These are phyloP conservation scores for Sclerodermus sp. DNA, from an alignment of 2,888 invertebrate species.

Conservation along the genomic window DNA sequence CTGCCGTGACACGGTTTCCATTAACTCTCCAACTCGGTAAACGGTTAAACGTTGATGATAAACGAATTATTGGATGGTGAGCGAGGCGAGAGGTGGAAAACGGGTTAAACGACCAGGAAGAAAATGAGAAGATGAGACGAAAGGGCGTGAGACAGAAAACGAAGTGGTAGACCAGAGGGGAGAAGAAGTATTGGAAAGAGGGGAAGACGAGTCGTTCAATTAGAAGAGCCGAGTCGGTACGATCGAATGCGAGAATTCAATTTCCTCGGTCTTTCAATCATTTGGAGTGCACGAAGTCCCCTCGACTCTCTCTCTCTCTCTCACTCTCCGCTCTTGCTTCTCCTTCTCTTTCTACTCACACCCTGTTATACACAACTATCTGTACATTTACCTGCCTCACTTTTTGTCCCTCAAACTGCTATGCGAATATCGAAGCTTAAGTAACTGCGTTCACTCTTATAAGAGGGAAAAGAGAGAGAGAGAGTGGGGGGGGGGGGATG, in stretches of 20 bases:
- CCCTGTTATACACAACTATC: no score
- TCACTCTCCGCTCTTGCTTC: constrained; percentile 15
- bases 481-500: no score
- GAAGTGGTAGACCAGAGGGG: constrained; percentile 1
- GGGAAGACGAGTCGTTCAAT: constrained; percentile 42
- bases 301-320: no score
- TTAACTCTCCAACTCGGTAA: constrained; percentile 11
- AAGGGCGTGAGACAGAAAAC: constrained; percentile 7
- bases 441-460: no score
- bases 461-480: background rate
- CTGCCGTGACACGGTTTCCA: constrained; percentile 10
- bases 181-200: constrained; percentile 5
- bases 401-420: no score
- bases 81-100: constrained; percentile 2
- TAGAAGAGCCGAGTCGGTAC: constrained; percentile 33
- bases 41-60: constrained; percentile 24
- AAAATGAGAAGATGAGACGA: constrained; percentile 18
- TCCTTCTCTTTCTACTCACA: background rate
- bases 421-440: no score
- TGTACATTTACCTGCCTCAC: no score
- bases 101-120: constrained; percentile 20
- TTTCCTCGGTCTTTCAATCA: constrained; percentile 47
- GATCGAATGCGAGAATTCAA: constrained; percentile 43
- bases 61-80: constrained; percentile 26
- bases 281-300: constrained; percentile 29